phyloP scores from a whole-genome alignment of 2,797 vertebrate genomes.

The Bucorvus abyssinicus region DNA sequence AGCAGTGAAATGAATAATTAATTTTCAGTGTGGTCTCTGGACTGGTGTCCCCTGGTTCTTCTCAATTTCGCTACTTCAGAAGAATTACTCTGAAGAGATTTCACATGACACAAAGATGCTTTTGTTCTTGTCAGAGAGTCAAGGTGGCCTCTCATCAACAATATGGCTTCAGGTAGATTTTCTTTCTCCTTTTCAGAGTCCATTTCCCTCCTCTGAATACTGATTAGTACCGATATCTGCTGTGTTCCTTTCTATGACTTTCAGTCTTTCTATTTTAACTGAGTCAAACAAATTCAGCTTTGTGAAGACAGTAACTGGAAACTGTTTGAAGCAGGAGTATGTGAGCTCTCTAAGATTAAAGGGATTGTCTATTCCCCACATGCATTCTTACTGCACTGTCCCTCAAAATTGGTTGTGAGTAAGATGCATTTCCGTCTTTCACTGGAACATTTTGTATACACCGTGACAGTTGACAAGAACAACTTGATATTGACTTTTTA shows the following conservation, averaged over 20 bases:
- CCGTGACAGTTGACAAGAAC: not conserved
- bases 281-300: not conserved
- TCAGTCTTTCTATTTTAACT: not conserved
- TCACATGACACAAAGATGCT: not conserved
- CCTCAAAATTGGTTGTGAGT: not conserved
- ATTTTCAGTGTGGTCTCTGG: slow-evolving; percentile 2
- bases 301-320: not conserved
- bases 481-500: not conserved
- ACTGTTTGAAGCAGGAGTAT: not conserved
- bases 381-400: not conserved
- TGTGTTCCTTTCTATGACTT: not conserved
- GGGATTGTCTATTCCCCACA: not conserved
- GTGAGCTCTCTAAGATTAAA: not conserved
- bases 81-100: slow-evolving; percentile 36
- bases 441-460: not conserved
- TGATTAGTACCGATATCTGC: not conserved
- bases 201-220: slow-evolving; percentile 24
- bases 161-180: slow-evolving; percentile 32
- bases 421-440: not conserved
- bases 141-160: slow-evolving; percentile 53
- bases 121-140: slow-evolving; percentile 54
- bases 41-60: not conserved
- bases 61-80: slow-evolving; percentile 20
- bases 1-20: slow-evolving; percentile 26
- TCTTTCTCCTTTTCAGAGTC: not conserved